These are phyloP conservation scores for Paracentrotus lividus DNA, from an alignment of 53 echinoderm and acorn worm genomes.

Conservation along the genomic window DNA sequence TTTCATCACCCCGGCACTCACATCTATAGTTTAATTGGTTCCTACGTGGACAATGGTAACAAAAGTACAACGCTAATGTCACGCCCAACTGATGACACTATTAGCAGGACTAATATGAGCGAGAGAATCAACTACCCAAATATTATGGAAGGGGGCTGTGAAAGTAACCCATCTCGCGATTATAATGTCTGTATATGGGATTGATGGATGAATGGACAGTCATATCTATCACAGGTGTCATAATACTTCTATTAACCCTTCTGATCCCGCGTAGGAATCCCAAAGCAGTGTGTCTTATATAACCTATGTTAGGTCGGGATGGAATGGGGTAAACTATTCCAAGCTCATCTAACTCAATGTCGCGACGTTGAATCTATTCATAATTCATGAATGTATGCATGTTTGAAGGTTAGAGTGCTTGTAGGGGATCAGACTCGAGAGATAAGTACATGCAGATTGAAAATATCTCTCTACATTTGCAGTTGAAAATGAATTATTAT, in stretches of 20 bases:
- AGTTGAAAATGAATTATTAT: slow-evolving; percentile 33
- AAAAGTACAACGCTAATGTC: slow-evolving; percentile 61
- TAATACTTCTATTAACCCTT: not conserved
- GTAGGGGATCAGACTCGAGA: not conserved
- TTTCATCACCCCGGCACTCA: slow-evolving; percentile 12
- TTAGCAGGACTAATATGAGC: slow-evolving; percentile 33
- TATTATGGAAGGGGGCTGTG: slow-evolving; percentile 12
- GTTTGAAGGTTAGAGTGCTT: slow-evolving; percentile 36
- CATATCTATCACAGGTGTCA: slow-evolving; percentile 7
- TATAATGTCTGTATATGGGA: not conserved
- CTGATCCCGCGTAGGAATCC: not conserved
- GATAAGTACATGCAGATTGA: slow-evolving; percentile 32
- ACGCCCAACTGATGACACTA: slow-evolving; percentile 53
- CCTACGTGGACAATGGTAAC: slow-evolving; percentile 17
- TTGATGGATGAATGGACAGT: not conserved
- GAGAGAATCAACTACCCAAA: slow-evolving; percentile 36
- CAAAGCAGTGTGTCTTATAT: not conserved
- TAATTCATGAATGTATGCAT: slow-evolving; percentile 29
- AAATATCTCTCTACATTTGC: not conserved
- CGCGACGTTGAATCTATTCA: not conserved
- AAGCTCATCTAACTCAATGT: slow-evolving; percentile 17
- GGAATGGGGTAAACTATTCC: not conserved
- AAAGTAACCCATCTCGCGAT: slow-evolving; percentile 32
- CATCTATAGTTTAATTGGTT: slow-evolving; percentile 42
- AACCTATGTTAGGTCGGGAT: not conserved